phyloP scores from a whole-genome alignment of 2,113 vertebrate genomes.

The Dipodomys stephensi region DNA sequence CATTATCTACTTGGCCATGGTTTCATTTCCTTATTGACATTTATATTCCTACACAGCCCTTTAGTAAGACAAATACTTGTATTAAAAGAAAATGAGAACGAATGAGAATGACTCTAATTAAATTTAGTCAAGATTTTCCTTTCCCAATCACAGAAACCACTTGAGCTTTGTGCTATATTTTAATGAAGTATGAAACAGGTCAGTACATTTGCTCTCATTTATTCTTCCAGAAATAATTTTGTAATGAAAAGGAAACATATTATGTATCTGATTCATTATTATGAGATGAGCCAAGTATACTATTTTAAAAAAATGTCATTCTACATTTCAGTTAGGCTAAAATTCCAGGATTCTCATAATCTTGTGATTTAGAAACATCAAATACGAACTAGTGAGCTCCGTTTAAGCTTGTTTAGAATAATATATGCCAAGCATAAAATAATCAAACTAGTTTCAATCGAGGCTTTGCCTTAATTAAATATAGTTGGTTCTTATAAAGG shows the following conservation, averaged over 20 bases:
- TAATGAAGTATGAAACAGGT: slow-evolving; percentile 46
- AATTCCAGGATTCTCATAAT: neutral
- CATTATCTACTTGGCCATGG: slow-evolving; percentile 44
- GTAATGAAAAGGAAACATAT: slow-evolving; percentile 43
- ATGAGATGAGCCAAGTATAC: neutral
- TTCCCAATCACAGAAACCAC: slow-evolving; percentile 57
- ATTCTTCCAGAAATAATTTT: slow-evolving; percentile 60
- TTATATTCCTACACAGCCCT: slow-evolving; percentile 56
- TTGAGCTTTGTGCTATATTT: slow-evolving; percentile 58
- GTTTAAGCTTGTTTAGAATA: neutral
- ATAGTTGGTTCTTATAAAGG: neutral
- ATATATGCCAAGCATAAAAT: neutral
- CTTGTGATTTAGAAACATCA: neutral
- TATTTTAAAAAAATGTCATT: neutral
- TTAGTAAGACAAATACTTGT: slow-evolving; percentile 66
- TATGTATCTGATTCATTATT: slow-evolving; percentile 25
- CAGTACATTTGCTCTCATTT: slow-evolving; percentile 29
- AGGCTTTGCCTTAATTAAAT: neutral
- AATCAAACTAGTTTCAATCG: neutral
- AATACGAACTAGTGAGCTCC: neutral
- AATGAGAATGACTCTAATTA: slow-evolving; percentile 60
- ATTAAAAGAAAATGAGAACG: slow-evolving; percentile 68
- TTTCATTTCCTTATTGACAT: slow-evolving; percentile 66
- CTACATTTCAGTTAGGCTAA: neutral
- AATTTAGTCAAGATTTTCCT: slow-evolving; percentile 60